A percentile compares a stretch with the other conserved stretches of the same genome.
Evolutionary conservation across 2,113 vertebrate genomes (phyloP).

Genomic region (Paralichthys olivaceus): DNA sequence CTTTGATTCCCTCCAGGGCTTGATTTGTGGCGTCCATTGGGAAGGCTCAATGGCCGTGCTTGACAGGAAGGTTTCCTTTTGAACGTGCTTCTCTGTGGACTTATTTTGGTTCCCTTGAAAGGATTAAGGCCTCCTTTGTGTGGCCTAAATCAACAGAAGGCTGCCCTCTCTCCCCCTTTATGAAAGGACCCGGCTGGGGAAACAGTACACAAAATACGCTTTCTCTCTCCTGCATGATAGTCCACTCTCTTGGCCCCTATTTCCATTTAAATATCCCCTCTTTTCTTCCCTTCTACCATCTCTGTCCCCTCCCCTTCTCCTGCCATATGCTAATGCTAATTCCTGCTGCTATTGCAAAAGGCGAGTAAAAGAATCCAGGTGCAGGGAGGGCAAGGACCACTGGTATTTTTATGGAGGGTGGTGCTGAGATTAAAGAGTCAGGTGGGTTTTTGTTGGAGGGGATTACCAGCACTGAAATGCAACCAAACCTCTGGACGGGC

Average conservation of each 20-base stretch:
- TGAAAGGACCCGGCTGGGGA: constrained; percentile 89
- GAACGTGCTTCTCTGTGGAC: constrained; percentile 86
- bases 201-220: constrained; percentile 93
- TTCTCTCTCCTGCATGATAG: constrained; percentile 85
- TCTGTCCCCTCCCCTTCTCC: constrained; percentile 84
- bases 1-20: constrained; percentile 90
- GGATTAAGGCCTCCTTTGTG: constrained; percentile 95
- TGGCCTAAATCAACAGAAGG: constrained; percentile 94
- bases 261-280: constrained; percentile 93
- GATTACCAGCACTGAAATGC: constrained; percentile 82
- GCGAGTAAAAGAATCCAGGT: constrained; percentile 89
- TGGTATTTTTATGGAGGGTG: constrained; percentile 83
- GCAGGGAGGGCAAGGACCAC: constrained; percentile 77
- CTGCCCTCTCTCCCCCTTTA: constrained; percentile 78
- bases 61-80: constrained; percentile 92
- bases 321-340: constrained; percentile 96
- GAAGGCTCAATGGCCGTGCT: constrained; percentile 85
- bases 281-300: constrained; percentile 82
- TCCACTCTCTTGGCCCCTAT: constrained; percentile 90
- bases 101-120: constrained; percentile 96
- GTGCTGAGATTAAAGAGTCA: constrained; percentile 69
- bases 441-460: constrained; percentile 85
- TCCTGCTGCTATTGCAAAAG: constrained; percentile 83
- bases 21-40: constrained; percentile 90
- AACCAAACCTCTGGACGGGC: constrained; percentile 78